Percentiles rank a stretch among this genome's conserved stretches.
These are phyloP conservation scores for Magallana nippona DNA, from an alignment of 2,888 invertebrate genomes.

Conservation along the genomic window DNA sequence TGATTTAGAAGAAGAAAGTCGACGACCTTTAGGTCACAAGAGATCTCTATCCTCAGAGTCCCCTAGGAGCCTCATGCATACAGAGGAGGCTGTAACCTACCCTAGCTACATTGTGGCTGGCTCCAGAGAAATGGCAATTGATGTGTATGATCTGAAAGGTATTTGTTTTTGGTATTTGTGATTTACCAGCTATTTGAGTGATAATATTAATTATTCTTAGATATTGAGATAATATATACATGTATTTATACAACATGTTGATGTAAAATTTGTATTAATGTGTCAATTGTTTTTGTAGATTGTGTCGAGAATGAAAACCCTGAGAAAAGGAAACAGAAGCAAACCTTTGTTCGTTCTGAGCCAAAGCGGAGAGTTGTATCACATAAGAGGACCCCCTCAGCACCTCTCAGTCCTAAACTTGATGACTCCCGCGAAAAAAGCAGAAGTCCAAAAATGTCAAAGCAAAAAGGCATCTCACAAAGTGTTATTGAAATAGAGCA, in stretches of 20 bases:
- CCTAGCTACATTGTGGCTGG: slow-evolving; percentile 62
- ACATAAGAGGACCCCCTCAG: slow-evolving; percentile 72
- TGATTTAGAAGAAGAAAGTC: slow-evolving; percentile 57
- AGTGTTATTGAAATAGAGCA: slow-evolving; percentile 43
- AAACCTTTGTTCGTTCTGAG: slow-evolving; percentile 71
- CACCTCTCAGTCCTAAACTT: slow-evolving; percentile 69
- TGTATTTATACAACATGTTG: too few species aligned
- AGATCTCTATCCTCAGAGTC: slow-evolving; percentile 73
- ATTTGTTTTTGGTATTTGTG: slow-evolving; percentile 55
- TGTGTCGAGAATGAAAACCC: slow-evolving; percentile 23
- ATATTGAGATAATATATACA: too few species aligned
- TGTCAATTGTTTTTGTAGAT: neutral
- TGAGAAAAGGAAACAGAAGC: slow-evolving; percentile 54
- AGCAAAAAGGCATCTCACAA: slow-evolving; percentile 50
- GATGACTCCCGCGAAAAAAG: slow-evolving; percentile 50
- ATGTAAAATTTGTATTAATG: too few species aligned
- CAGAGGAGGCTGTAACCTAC: slow-evolving; percentile 55
- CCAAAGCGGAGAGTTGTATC: slow-evolving; percentile 67
- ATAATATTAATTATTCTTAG: too few species aligned
- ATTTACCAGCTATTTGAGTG: too few species aligned
- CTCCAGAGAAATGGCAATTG: slow-evolving; percentile 64
- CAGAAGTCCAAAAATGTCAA: slow-evolving; percentile 36
- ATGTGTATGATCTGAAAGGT: slow-evolving; percentile 57
- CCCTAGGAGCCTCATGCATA: slow-evolving; percentile 50
- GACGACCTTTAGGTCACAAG: slow-evolving; percentile 59